Evolutionary conservation across 2,888 invertebrate genomes (phyloP).

Genomic region (Noctua comes): DNA sequence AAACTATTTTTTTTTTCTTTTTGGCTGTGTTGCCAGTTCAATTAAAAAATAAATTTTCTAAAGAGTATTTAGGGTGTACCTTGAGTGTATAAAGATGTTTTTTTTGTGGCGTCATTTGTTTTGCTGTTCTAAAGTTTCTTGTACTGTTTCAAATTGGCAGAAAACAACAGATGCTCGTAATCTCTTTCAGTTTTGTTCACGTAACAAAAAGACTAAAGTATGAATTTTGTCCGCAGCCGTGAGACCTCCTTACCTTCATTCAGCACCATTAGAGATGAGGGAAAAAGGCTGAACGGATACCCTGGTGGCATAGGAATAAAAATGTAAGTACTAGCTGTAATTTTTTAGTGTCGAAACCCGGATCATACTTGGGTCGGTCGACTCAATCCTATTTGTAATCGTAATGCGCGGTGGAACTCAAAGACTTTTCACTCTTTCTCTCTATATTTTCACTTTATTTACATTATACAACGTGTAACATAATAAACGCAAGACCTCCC

Average conservation of each 20-base stretch:
- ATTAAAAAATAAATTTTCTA: background rate
- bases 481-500: too few species aligned
- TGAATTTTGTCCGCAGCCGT: conserved; percentile 71
- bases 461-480: too few species aligned
- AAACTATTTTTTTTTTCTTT: too few species aligned
- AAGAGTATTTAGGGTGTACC: too few species aligned
- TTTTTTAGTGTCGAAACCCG: conserved; percentile 50
- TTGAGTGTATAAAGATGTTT: too few species aligned
- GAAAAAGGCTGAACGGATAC: conserved; percentile 86
- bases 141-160: background rate
- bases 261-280: conserved; percentile 82
- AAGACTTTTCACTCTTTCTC: conserved; percentile 47
- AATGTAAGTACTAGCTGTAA: conserved; percentile 83
- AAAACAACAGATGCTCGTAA: background rate
- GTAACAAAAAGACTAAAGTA: conserved; percentile 35
- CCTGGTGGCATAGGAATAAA: conserved; percentile 78
- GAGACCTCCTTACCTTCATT: conserved; percentile 70
- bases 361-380: conserved; percentile 30
- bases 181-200: background rate
- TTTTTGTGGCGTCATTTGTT: too few species aligned
- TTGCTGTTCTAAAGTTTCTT: background rate
- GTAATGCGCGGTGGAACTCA: conserved; percentile 32
- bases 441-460: too few species aligned
- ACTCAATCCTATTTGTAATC: conserved; percentile 16
- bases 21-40: too few species aligned